Percentiles rank a stretch among this genome's conserved stretches.
Evolutionary conservation across 2,113 vertebrate species (phyloP).

Genomic region (Pristiophorus japonicus): DNA sequence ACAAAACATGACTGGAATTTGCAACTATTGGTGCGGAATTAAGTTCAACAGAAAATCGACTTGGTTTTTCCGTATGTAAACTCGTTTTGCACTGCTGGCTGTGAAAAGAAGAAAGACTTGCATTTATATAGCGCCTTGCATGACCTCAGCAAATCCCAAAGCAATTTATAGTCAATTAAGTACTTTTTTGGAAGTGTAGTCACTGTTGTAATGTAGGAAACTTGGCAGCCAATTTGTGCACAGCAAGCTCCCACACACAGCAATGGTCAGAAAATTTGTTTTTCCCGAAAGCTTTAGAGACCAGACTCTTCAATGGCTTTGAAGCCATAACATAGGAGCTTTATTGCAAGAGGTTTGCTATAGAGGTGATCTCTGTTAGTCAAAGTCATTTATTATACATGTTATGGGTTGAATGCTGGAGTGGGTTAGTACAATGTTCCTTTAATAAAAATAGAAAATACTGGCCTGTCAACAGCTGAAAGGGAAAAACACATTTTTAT

Average conservation of each 20-base stretch:
- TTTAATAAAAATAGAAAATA: not conserved
- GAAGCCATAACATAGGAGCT: too few relatives aligned
- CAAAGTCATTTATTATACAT: not conserved
- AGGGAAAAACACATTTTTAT: too few relatives aligned
- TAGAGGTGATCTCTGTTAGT: not conserved
- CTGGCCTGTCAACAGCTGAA: not conserved
- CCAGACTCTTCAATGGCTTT: too few relatives aligned
- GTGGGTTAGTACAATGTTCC: not conserved
- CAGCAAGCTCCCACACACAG: not conserved
- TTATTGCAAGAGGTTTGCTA: not conserved
- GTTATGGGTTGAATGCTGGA: not conserved
- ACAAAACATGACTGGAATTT: slow-evolving; percentile 7
- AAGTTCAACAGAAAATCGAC: not conserved
- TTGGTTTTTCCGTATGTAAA: not conserved
- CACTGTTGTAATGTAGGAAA: not conserved
- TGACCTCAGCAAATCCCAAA: not conserved
- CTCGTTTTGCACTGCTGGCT: not conserved
- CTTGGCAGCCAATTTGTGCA: not conserved
- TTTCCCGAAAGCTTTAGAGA: not conserved
- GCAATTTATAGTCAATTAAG: not conserved
- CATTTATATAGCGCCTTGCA: not conserved
- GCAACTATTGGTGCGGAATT: not conserved
- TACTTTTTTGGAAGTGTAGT: not conserved
- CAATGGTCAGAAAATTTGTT: not conserved
- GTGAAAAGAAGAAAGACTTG: not conserved